phyloP scores from a whole-genome alignment of 2,888 invertebrate species.

The Sarcophaga rosellei region DNA sequence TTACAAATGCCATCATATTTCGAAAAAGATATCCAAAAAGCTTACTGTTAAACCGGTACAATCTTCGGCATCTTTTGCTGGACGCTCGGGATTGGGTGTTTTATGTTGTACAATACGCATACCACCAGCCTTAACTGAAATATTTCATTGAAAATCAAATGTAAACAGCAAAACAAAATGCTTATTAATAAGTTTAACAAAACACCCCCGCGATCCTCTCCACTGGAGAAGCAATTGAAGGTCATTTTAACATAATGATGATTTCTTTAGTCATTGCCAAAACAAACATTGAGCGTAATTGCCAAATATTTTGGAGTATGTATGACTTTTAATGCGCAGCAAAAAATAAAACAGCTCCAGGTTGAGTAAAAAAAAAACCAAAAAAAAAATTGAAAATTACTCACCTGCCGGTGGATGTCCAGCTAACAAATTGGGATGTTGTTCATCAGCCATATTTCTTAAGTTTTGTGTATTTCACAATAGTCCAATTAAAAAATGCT shows the following conservation, averaged over 20 bases:
- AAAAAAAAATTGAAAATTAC: conserved; percentile 57
- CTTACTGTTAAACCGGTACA: conserved; percentile 87
- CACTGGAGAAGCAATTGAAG: conserved; percentile 33
- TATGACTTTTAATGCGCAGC: conserved; percentile 44
- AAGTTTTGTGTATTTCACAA: conserved; percentile 5
- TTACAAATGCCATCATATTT: background rate
- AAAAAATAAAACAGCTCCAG: background rate
- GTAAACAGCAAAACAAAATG: background rate
- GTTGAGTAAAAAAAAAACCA: background rate
- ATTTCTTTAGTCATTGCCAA: background rate
- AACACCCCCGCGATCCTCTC: background rate
- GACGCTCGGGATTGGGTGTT: conserved; percentile 85
- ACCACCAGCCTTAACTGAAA: conserved; percentile 93
- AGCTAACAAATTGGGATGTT: conserved; percentile 88
- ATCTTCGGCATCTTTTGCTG: conserved; percentile 87
- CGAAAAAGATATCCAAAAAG: background rate
- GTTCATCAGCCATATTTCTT: conserved; percentile 83
- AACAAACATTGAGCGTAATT: conserved; percentile 4
- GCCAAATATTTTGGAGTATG: background rate
- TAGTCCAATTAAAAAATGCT: background rate
- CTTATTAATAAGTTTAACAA: background rate
- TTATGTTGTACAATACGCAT: conserved; percentile 96
- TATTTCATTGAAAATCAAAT: background rate
- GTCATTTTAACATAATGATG: conserved; percentile 27
- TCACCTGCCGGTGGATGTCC: conserved; percentile 96